Percentiles rank a stretch among this genome's conserved stretches.
Evolutionary conservation across 2,797 vertebrate genomes (phyloP).

Genomic region (Strix occidentalis): DNA sequence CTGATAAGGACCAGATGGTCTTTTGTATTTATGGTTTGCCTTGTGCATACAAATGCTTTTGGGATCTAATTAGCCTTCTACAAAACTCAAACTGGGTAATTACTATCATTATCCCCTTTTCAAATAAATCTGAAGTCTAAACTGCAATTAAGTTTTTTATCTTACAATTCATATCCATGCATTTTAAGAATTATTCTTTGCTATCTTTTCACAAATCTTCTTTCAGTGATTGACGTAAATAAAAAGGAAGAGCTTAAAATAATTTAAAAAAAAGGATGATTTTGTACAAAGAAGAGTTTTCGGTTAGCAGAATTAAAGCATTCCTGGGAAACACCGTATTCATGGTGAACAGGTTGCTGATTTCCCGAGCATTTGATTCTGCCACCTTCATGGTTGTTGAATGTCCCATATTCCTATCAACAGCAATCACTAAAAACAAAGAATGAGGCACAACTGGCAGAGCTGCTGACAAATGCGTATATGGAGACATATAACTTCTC

Average conservation of each 20-base stretch:
- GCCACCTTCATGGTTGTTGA: neutral
- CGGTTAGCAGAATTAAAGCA: neutral
- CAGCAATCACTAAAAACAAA: neutral
- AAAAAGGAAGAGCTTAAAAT: slow-evolving; percentile 45
- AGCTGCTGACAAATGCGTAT: neutral
- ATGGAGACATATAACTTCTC: slow-evolving; percentile 15
- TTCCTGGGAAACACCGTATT: neutral
- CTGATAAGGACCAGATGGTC: slow-evolving; percentile 85
- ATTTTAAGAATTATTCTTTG: slow-evolving; percentile 73
- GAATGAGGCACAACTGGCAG: neutral
- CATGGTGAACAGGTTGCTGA: neutral
- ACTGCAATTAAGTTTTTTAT: slow-evolving; percentile 85
- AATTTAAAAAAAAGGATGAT: neutral
- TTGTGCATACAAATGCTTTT: slow-evolving; percentile 84
- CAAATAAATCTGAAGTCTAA: slow-evolving; percentile 88
- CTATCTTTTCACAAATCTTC: slow-evolving; percentile 65
- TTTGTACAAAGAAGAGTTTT: slow-evolving; percentile 6
- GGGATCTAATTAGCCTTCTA: slow-evolving; percentile 86
- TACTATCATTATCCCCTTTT: slow-evolving; percentile 87
- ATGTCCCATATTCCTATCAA: neutral
- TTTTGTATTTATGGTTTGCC: slow-evolving; percentile 82
- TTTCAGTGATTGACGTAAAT: slow-evolving; percentile 45
- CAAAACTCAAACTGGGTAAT: slow-evolving; percentile 87
- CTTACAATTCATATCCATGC: slow-evolving; percentile 73
- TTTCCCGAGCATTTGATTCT: neutral